A percentile compares a stretch with the other conserved stretches of the same genome.
Conservation (phyloP, 2,113 vertebrate genomes). For the Steatornis caripensis region DNA sequence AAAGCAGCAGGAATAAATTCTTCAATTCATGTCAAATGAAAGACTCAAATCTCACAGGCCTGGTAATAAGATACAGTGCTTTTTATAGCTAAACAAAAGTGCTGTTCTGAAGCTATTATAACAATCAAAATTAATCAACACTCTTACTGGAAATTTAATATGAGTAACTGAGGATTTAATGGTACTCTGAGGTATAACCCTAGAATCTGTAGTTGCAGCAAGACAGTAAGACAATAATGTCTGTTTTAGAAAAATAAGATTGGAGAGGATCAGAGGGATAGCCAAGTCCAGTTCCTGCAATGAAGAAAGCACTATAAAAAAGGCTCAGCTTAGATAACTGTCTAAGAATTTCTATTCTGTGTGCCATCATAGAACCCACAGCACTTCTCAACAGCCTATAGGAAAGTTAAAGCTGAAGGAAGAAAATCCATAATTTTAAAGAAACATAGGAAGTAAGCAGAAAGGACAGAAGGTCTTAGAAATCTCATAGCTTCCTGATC, state of each 20-base stretch:
- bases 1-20: neutral
- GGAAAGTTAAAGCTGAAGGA: neutral
- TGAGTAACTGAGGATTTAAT: constrained; percentile 31
- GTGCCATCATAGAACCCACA: neutral
- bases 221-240: neutral
- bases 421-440: neutral
- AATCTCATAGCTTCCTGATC: neutral
- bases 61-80: neutral
- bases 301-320: neutral
- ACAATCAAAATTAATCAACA: constrained; percentile 41
- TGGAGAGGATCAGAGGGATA: neutral
- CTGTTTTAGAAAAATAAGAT: neutral
- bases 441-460: neutral
- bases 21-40: neutral
- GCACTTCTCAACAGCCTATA: neutral
- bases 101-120: neutral
- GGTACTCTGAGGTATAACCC: neutral
- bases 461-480: neutral
- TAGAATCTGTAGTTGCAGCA: neutral
- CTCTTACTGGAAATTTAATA: constrained; percentile 17
- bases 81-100: neutral
- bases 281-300: neutral
- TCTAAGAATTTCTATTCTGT: neutral
- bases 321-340: neutral
- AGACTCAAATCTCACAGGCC: neutral